Conservation (phyloP, 2,113 vertebrate genomes). For the Microcebus jonahi region DNA sequence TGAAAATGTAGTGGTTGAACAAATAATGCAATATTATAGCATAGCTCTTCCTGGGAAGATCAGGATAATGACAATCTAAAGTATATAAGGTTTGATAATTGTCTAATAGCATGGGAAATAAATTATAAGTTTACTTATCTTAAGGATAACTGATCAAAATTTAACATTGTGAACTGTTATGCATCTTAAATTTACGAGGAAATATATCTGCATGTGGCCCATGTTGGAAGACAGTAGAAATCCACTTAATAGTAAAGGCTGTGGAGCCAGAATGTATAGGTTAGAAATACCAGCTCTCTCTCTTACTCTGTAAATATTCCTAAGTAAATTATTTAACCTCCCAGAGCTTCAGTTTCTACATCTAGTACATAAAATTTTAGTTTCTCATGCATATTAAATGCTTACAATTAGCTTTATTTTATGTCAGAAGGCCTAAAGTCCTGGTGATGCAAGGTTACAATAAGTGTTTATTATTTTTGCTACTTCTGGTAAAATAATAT, state of each 20-base stretch:
- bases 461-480: neutral
- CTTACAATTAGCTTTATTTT: neutral
- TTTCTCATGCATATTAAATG: neutral
- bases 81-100: neutral
- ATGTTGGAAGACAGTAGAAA: neutral
- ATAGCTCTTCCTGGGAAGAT: neutral
- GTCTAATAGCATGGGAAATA: neutral
- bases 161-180: neutral
- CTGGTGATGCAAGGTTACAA: neutral
- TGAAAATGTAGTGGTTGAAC: neutral
- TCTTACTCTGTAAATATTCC: neutral
- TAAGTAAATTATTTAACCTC: neutral
- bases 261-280: neutral
- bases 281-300: neutral
- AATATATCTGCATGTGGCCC: neutral
- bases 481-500: neutral
- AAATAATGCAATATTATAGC: constrained; percentile 1
- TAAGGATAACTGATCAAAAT: neutral
- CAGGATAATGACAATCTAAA: neutral
- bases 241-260: neutral
- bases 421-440: neutral
- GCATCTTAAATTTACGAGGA: neutral
- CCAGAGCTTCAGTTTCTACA: neutral
- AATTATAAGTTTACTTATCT: neutral
- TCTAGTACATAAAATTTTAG: neutral